Conservation (phyloP, 2,888 invertebrate species). For the Xestia rhomboidea region DNA sequence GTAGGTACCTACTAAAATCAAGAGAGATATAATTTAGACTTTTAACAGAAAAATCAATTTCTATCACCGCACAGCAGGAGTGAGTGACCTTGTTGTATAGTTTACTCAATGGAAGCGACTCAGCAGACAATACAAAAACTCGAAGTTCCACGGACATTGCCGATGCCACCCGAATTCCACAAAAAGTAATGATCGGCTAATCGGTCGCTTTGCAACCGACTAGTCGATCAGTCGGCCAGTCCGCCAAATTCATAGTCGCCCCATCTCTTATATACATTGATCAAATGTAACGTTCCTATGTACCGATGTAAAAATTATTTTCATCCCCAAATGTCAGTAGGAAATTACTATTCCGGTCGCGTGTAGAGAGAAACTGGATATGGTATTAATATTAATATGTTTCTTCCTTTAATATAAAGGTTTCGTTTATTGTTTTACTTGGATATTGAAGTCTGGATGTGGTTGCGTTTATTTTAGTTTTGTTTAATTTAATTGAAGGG, state of each 20-base stretch:
- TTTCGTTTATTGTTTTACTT: constrained; percentile 68
- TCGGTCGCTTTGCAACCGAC: neutral
- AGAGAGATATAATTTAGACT: neutral
- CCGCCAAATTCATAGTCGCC: neutral
- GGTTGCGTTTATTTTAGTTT: constrained; percentile 8
- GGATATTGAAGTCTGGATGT: constrained; percentile 39
- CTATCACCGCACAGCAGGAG: neutral
- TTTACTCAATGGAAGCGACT: neutral
- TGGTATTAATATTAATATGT: constrained; percentile 74
- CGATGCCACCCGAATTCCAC: neutral
- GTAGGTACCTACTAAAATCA: neutral
- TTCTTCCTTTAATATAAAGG: constrained; percentile 69
- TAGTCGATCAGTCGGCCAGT: neutral
- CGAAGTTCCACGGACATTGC: neutral
- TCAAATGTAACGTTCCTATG: constrained; percentile 50
- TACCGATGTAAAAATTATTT: constrained; percentile 78
- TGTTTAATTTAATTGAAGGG: neutral
- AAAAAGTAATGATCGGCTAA: neutral
- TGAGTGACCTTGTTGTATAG: neutral
- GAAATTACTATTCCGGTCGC: constrained; percentile 83
- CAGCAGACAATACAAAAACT: neutral
- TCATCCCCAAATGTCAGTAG: constrained; percentile 77
- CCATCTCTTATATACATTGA: constrained; percentile 46
- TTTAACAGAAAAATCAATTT: neutral
- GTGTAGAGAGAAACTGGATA: constrained; percentile 70